A percentile compares a stretch with the other conserved stretches of the same genome.
Conservation (phyloP, 2,888 invertebrate genomes). For the Ganaspis brasiliensis region DNA sequence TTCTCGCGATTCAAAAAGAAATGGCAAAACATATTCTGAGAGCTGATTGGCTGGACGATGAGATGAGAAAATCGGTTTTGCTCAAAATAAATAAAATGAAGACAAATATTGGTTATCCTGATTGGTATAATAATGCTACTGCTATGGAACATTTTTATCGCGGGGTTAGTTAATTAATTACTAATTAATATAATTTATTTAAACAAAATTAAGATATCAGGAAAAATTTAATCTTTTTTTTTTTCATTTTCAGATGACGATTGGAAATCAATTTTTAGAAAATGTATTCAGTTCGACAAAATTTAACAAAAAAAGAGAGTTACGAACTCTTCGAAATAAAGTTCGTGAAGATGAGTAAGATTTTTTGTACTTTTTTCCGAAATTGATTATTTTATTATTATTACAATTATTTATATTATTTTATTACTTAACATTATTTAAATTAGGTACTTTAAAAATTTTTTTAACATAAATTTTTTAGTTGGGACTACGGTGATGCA, state of each 20-base stretch:
- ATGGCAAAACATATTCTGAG: conserved; percentile 10
- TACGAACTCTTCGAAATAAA: not conserved
- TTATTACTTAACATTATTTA: too few species aligned
- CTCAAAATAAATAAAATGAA: not conserved
- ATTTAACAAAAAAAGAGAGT: not conserved
- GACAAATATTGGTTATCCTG: conserved; percentile 17
- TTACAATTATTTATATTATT: too few species aligned
- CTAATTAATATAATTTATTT: too few species aligned
- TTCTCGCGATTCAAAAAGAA: not conserved
- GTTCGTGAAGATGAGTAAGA: not conserved
- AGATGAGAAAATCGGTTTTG: not conserved
- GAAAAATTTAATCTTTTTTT: not conserved
- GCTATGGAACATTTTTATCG: not conserved
- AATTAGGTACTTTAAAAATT: too few species aligned
- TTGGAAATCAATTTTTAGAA: conserved; percentile 22
- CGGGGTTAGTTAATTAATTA: not conserved
- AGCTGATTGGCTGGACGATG: conserved; percentile 30
- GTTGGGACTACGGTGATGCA: not conserved
- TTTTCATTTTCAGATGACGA: conserved; percentile 6
- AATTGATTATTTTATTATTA: too few species aligned
- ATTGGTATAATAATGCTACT: conserved; percentile 13
- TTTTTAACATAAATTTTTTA: conserved; percentile 8
- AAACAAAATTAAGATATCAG: too few species aligned
- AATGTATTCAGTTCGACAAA: not conserved
- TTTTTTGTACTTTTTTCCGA: too few species aligned